Evolutionary conservation across 1,140 invertebrate species (phyloP).

Genomic region (Bombus affinis): DNA sequence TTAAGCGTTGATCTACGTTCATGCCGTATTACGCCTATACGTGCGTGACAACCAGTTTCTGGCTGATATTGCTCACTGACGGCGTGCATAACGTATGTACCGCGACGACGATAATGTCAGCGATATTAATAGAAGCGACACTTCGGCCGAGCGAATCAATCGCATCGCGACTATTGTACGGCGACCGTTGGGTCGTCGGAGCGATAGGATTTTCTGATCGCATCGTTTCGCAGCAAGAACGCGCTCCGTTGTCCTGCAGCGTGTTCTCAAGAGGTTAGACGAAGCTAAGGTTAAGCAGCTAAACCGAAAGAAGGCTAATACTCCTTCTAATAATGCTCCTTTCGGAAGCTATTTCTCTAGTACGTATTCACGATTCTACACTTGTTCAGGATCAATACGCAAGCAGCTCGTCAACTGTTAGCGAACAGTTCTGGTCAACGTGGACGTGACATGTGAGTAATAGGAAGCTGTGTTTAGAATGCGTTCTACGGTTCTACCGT

Average conservation of each 20-base stretch:
- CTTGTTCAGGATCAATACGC: background rate
- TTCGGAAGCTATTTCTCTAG: too few species aligned
- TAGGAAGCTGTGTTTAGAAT: constrained; percentile 2
- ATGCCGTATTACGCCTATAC: constrained; percentile 24
- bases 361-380: background rate
- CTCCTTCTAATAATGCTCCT: too few species aligned
- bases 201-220: background rate
- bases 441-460: background rate
- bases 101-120: constrained; percentile 47
- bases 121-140: constrained; percentile 56
- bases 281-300: too few species aligned
- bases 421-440: background rate
- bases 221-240: background rate
- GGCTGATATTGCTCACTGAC: constrained; percentile 28
- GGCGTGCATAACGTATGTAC: constrained; percentile 52
- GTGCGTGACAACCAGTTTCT: constrained; percentile 38
- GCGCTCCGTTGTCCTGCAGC: too few species aligned
- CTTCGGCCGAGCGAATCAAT: constrained; percentile 26
- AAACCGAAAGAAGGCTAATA: too few species aligned
- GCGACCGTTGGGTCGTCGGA: too few species aligned
- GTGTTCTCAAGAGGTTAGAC: too few species aligned
- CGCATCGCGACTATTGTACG: too few species aligned
- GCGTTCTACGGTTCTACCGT: background rate
- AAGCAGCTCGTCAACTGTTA: background rate
- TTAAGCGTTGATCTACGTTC: constrained; percentile 57